phyloP scores from a whole-genome alignment of 1,140 invertebrate species.

The Lepidurus arcticus region DNA sequence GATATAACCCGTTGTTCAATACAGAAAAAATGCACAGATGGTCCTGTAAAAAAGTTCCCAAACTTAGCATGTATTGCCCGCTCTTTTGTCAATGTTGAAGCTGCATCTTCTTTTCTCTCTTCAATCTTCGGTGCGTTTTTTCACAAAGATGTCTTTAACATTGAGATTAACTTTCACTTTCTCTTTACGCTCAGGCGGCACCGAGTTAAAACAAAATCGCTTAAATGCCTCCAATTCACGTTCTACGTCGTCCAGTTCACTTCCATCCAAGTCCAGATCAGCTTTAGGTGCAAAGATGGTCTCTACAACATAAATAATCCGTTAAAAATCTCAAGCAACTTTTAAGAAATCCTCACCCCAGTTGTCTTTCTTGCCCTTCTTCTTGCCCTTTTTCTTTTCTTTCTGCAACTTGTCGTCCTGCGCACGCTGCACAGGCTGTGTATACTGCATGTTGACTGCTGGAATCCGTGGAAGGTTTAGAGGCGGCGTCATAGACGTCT shows the following conservation, averaged over 20 bases:
- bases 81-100: constrained; percentile 26
- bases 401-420: background rate
- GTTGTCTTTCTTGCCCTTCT: constrained; percentile 32
- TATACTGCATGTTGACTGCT: too few relatives aligned
- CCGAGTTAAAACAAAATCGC: constrained; percentile 66
- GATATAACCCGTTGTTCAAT: background rate
- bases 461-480: background rate
- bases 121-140: constrained; percentile 46
- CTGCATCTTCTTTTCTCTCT: constrained; percentile 38
- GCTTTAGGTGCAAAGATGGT: constrained; percentile 66
- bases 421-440: background rate
- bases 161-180: constrained; percentile 64
- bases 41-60: constrained; percentile 3
- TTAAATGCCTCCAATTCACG: constrained; percentile 71
- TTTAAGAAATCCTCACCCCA: background rate
- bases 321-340: constrained; percentile 23
- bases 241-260: constrained; percentile 67
- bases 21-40: background rate
- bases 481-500: background rate
- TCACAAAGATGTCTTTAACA: constrained; percentile 63
- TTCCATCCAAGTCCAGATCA: constrained; percentile 65
- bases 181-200: constrained; percentile 60
- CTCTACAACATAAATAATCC: constrained; percentile 53
- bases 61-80: constrained; percentile 23
- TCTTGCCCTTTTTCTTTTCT: constrained; percentile 37